Conservation (phyloP, 2,888 invertebrate species). For the Caenorhabditis imperialis region DNA sequence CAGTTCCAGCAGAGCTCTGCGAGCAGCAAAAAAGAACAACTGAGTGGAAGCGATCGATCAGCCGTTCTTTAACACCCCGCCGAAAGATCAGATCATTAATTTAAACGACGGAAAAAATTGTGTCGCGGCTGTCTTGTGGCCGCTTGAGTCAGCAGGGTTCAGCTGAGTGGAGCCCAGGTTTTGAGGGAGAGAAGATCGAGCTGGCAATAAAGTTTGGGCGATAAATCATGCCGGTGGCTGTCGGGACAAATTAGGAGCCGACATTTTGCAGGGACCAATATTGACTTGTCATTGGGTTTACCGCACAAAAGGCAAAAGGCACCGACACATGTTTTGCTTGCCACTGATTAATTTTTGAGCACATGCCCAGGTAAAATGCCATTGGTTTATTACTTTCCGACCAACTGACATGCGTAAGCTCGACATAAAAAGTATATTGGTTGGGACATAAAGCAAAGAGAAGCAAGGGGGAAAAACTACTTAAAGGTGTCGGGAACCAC, state of each 20-base stretch:
- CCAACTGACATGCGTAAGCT: conserved; percentile 26
- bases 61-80: conserved; percentile 47
- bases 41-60: conserved; percentile 38
- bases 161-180: conserved; percentile 4
- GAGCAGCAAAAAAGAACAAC: conserved; percentile 27
- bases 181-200: conserved; percentile 17
- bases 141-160: conserved; percentile 46
- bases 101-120: conserved; percentile 40
- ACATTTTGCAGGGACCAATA: conserved; percentile 23
- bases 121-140: conserved; percentile 14
- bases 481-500: conserved; percentile 19
- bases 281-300: conserved; percentile 41
- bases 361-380: conserved; percentile 12
- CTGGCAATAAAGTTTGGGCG: conserved; percentile 43
- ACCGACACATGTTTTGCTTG: conserved; percentile 16
- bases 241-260: conserved; percentile 44
- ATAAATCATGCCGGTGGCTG: conserved; percentile 49
- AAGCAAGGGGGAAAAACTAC: no score
- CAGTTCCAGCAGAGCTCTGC: conserved; percentile 21
- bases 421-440: not conserved
- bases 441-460: not conserved
- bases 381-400: conserved; percentile 26
- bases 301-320: conserved; percentile 26
- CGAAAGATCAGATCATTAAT: conserved; percentile 45
- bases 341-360: conserved; percentile 38